Conservation (phyloP, 2,113 vertebrate species). For the human region DNA sequence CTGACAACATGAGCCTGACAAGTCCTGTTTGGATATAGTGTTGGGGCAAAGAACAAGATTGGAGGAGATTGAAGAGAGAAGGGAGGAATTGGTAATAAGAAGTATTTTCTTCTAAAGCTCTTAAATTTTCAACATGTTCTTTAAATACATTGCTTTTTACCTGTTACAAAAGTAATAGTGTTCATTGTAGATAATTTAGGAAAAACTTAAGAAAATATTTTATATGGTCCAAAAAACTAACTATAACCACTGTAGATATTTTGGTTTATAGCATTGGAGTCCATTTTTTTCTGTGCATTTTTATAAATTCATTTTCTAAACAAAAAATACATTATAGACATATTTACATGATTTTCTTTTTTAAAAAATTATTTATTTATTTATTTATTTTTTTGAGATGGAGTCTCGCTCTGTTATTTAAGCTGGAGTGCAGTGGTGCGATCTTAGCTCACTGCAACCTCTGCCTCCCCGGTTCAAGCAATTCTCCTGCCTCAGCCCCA, state of each 20-base stretch:
- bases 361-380: too few relatives aligned
- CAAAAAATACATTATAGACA: background rate
- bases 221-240: background rate
- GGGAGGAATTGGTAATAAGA: background rate
- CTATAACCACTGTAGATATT: background rate
- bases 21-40: background rate
- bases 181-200: background rate
- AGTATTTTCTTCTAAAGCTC: background rate
- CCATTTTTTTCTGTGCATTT: conserved; percentile 7
- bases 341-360: background rate
- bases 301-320: background rate
- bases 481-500: too few relatives aligned
- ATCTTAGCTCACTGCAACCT: too few relatives aligned
- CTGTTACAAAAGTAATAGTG: background rate
- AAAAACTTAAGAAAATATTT: conserved; percentile 14
- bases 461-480: too few relatives aligned
- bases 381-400: too few relatives aligned
- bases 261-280: background rate
- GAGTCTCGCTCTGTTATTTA: too few relatives aligned
- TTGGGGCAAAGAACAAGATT: background rate
- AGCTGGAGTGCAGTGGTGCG: too few relatives aligned
- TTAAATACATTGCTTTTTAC: background rate
- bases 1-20: background rate
- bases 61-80: background rate
- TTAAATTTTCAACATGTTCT: background rate